Conservation (phyloP, 1,140 invertebrate species). For the Calliopsis andreniformis region DNA sequence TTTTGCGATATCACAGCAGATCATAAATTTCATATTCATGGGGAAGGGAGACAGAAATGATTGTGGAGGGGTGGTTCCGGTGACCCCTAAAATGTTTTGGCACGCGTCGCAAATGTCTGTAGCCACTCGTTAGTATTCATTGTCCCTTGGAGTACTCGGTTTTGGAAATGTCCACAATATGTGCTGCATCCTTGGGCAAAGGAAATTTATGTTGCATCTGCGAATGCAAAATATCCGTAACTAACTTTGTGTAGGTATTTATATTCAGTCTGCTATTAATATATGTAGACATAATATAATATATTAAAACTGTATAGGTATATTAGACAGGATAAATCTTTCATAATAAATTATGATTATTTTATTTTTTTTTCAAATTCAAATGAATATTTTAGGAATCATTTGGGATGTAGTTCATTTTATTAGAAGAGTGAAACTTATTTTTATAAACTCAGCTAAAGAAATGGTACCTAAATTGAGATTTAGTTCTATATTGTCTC, state of each 20-base stretch:
- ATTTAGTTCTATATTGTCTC: no score
- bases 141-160: slow-evolving; percentile 37
- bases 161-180: slow-evolving; percentile 30
- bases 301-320: no score
- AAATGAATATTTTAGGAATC: no score
- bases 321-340: no score
- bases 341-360: no score
- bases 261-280: no score
- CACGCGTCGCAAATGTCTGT: slow-evolving; percentile 58
- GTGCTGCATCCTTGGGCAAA: not conserved
- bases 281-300: no score
- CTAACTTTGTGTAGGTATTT: not conserved
- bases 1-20: slow-evolving; percentile 14
- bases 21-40: slow-evolving; percentile 14
- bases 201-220: slow-evolving; percentile 62
- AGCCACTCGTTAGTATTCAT: slow-evolving; percentile 67
- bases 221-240: slow-evolving; percentile 43
- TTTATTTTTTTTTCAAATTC: no score
- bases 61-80: slow-evolving; percentile 39
- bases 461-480: no score
- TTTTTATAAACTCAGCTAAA: no score
- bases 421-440: no score
- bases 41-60: not conserved
- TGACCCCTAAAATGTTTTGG: slow-evolving; percentile 68
- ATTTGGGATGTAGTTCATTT: no score